Evolutionary conservation across 2,888 invertebrate species (phyloP), one percentile per base, ranked within the genome.

Genomic region (Empis stercorea): DNA sequence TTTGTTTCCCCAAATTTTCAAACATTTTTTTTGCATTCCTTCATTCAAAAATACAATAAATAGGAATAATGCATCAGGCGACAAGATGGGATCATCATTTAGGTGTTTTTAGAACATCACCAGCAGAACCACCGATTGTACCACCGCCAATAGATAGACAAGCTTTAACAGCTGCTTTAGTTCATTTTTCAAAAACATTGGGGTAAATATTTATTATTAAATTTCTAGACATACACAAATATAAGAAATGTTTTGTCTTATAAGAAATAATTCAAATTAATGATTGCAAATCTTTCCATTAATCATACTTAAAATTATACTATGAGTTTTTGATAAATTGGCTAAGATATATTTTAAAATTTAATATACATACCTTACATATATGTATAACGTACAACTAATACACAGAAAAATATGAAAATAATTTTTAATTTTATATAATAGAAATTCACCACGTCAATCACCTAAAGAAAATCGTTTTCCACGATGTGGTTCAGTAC

Each of bases 81-180:
- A 57, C 63, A 14, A 59, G 64, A 58, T 76, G 81, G 63, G 77
- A 81, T 57, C 80, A 82, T 59, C 80, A 80, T 54, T 74, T 80
- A 44, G 81, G 81, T 39, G 74, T 81, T 14, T 81, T 81, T 63
- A 75, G 79, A 11, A 74, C 80, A 40, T 79, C 80, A 30, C 73
- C 74, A 1, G 63, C 61, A 11, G 65, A 66, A 44, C 59, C 60
- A 54, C 67, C 59, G 50, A 75, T 61, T 55, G 70, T 66, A 59
- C 62, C 71, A 62, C 44, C 59, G 59, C 55, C 73, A 65, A 52
- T 75, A 61, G 70, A 72, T 61, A 54, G 71, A 52, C 61, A 74
- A 61, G 64, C 72, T 54, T 55, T 73, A 63, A 57, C 74, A 60
- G 71, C 71, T 5, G 71, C 71, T 44, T 59, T 71, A 11, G 60